phyloP scores from a whole-genome alignment of 2,888 invertebrate species.

The Rapana venosa region DNA sequence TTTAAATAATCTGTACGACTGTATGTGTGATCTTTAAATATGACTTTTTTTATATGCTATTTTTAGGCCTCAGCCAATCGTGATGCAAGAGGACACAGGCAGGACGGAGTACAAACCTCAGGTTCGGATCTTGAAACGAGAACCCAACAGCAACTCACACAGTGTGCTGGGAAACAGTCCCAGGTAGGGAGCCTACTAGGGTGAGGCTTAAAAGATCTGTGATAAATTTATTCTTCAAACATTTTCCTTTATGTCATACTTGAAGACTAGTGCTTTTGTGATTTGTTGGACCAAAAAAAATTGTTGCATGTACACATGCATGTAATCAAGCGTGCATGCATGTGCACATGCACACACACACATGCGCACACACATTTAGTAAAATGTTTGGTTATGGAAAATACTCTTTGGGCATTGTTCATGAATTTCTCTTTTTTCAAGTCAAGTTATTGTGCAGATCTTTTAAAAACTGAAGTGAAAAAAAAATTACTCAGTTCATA shows the following conservation, averaged over 20 bases:
- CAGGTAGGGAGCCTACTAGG: background rate
- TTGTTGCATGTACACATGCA: background rate
- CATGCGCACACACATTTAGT: too few relatives aligned
- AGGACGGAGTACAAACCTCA: slow-evolving; percentile 69
- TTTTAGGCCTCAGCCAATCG: background rate
- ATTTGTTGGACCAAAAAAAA: background rate
- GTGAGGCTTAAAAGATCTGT: background rate
- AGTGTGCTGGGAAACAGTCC: slow-evolving; percentile 31
- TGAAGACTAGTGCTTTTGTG: background rate
- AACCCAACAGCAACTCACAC: slow-evolving; percentile 47
- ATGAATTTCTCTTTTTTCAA: too few relatives aligned
- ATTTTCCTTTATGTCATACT: background rate
- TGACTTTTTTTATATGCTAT: background rate
- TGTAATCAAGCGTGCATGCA: background rate
- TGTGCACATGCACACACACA: too few relatives aligned
- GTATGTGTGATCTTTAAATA: background rate
- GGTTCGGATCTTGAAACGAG: slow-evolving; percentile 67
- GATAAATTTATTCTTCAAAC: background rate
- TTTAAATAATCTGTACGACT: too few relatives aligned
- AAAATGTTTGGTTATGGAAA: too few relatives aligned
- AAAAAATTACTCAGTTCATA: too few relatives aligned
- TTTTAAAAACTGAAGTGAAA: too few relatives aligned
- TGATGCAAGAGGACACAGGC: slow-evolving; percentile 57
- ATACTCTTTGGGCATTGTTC: too few relatives aligned
- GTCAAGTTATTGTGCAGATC: too few relatives aligned